phyloP scores from a whole-genome alignment of 2,113 vertebrate species.

The Nothoprocta perdicaria region DNA sequence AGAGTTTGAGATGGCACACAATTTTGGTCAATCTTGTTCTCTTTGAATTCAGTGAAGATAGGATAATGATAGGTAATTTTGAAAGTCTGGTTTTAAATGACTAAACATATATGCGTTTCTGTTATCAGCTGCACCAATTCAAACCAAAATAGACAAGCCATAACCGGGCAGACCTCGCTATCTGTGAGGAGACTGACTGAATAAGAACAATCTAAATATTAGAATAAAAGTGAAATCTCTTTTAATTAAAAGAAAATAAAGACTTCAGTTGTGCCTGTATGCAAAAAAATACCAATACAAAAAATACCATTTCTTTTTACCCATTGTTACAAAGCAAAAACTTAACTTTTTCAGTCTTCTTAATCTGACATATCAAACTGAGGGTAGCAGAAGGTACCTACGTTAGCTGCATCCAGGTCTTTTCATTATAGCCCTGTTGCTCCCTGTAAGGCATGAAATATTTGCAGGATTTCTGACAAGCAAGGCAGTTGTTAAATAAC shows the following conservation, averaged over 20 bases:
- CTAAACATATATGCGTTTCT: not conserved
- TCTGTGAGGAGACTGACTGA: not conserved
- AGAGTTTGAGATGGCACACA: not conserved
- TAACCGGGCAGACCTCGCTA: not conserved
- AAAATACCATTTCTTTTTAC: not conserved
- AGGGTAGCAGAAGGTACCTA: not conserved
- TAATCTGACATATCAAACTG: not conserved
- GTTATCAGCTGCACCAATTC: not conserved
- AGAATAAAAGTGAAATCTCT: not conserved
- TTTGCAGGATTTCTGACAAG: not conserved
- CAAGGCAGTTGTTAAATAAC: not conserved
- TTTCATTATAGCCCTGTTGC: not conserved
- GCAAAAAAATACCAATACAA: not conserved
- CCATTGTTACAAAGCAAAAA: not conserved
- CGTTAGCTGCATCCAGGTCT: accelerated
- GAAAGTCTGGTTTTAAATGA: not conserved
- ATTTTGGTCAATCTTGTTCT: not conserved
- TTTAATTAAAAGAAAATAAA: not conserved
- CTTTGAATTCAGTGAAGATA: not conserved
- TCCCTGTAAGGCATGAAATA: not conserved
- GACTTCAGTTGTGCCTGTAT: not conserved
- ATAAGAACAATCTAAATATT: not conserved
- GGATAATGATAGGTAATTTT: not conserved
- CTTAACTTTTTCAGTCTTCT: not conserved
- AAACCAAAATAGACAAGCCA: not conserved